These are phyloP conservation scores for Chloromyia formosa DNA, from an alignment of 2,888 invertebrate species.

Conservation along the genomic window DNA sequence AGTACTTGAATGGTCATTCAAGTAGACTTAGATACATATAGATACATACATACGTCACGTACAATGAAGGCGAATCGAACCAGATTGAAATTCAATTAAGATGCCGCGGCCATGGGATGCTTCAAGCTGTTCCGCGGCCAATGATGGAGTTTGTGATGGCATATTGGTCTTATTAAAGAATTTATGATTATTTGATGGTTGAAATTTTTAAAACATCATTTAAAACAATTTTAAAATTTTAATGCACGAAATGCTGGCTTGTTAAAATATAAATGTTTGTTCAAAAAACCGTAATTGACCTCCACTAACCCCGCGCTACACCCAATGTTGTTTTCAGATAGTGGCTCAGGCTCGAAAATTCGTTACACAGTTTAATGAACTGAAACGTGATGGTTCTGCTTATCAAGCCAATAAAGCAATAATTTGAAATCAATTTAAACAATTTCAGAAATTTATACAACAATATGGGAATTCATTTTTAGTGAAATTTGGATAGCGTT, in stretches of 20 bases:
- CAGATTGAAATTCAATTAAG: constrained; percentile 37
- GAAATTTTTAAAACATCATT: constrained; percentile 13
- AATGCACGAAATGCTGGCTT: not conserved
- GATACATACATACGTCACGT: constrained; percentile 8
- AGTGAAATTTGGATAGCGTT: no score
- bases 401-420: constrained; percentile 21
- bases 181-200: constrained; percentile 22
- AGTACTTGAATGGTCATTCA: not conserved
- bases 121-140: not conserved
- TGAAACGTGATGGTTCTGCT: constrained; percentile 15
- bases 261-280: not conserved
- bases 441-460: no score
- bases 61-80: constrained; percentile 29
- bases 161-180: constrained; percentile 31
- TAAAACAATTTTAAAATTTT: constrained; percentile 22
- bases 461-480: no score
- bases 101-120: not conserved
- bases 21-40: not conserved
- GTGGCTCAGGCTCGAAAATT: not conserved
- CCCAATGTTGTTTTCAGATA: not conserved
- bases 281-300: constrained; percentile 5
- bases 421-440: constrained; percentile 21
- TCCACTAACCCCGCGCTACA: constrained; percentile 1
- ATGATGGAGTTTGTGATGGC: constrained; percentile 27
- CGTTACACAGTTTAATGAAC: constrained; percentile 14